Conservation (phyloP, 1,140 invertebrate species). For the Bombus breviceps region DNA sequence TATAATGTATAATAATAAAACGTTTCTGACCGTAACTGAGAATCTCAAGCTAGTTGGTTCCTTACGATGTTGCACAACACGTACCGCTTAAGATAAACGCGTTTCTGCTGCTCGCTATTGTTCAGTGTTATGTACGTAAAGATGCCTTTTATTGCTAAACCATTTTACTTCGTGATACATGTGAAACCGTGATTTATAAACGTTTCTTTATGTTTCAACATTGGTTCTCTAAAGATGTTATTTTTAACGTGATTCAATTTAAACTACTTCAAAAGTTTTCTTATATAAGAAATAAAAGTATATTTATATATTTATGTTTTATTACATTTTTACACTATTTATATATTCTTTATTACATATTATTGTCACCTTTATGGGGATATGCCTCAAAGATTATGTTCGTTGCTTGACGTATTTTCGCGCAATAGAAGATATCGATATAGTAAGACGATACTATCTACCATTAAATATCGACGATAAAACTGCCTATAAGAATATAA, state of each 20-base stretch:
- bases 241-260: background rate
- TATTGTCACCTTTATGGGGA: background rate
- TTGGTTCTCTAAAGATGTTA: background rate
- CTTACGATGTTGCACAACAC: constrained; percentile 61
- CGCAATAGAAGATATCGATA: background rate
- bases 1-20: constrained; percentile 69
- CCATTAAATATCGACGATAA: constrained; percentile 25
- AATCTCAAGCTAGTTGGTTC: constrained; percentile 68
- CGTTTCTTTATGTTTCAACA: background rate
- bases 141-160: background rate
- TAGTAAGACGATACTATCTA: background rate
- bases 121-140: background rate
- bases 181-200: constrained; percentile 2
- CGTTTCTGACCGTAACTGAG: constrained; percentile 57
- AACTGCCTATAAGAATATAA: constrained; percentile 10
- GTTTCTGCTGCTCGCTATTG: constrained; percentile 43
- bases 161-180: background rate
- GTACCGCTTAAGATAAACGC: constrained; percentile 31
- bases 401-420: background rate
- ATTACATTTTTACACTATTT: background rate
- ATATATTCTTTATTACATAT: background rate
- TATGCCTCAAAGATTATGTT: background rate
- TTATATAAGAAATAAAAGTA: background rate
- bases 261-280: background rate
- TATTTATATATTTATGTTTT: background rate